A percentile compares a stretch with the other conserved stretches of the same genome.
These are phyloP conservation scores for Dynastes tityus DNA, from an alignment of 2,888 invertebrate genomes.

Conservation along the genomic window DNA sequence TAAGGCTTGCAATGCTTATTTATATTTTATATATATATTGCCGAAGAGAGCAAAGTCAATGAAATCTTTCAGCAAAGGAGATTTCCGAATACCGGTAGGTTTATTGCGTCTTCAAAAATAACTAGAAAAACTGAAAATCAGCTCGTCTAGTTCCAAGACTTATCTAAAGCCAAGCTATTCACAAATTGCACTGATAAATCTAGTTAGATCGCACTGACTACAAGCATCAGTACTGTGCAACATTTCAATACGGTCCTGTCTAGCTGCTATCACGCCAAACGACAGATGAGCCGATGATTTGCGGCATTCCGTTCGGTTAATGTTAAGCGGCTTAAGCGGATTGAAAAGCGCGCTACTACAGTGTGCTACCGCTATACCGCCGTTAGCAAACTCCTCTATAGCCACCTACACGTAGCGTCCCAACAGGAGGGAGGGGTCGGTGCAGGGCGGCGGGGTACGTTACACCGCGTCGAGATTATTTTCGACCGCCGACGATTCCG, in stretches of 20 bases:
- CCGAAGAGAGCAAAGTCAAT: too few species aligned
- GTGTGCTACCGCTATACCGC: neutral
- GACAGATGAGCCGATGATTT: constrained; percentile 45
- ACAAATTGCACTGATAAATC: too few species aligned
- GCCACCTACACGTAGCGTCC: constrained; percentile 42
- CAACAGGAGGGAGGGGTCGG: neutral
- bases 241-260: constrained; percentile 19
- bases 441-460: neutral
- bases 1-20: too few species aligned
- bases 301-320: constrained; percentile 55
- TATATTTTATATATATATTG: too few species aligned
- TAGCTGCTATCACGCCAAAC: constrained; percentile 8
- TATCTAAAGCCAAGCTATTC: too few species aligned
- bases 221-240: too few species aligned
- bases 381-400: neutral
- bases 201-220: too few species aligned
- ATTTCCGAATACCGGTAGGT: too few species aligned
- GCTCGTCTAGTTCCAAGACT: too few species aligned
- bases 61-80: too few species aligned
- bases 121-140: too few species aligned
- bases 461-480: constrained; percentile 12
- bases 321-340: constrained; percentile 66
- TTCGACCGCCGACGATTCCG: constrained; percentile 43
- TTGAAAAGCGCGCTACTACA: constrained; percentile 53
- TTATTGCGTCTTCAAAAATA: too few species aligned